phyloP scores from a whole-genome alignment of 2,797 vertebrate species.

The Spinus pinus region DNA sequence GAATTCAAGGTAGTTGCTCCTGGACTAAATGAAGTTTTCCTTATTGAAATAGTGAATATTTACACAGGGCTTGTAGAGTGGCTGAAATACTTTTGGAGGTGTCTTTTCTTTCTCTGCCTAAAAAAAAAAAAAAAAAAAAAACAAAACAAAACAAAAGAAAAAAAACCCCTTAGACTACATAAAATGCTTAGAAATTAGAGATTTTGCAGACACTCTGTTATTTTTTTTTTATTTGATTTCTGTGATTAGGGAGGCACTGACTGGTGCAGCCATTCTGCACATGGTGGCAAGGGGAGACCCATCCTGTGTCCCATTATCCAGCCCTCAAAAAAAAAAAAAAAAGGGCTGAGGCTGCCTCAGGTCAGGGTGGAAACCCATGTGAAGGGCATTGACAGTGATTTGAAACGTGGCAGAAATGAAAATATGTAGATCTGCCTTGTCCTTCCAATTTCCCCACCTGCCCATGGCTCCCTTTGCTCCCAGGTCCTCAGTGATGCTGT shows the following conservation, averaged over 20 bases:
- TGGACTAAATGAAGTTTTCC: background rate
- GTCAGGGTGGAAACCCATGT: rapidly evolving
- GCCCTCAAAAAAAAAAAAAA: background rate
- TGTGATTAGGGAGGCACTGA: background rate
- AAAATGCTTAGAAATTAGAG: rapidly evolving
- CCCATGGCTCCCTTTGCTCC: rapidly evolving
- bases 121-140: too few species aligned
- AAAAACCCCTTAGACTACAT: too few species aligned
- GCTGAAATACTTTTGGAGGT: background rate
- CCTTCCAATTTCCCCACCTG: too few species aligned
- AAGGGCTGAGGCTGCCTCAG: background rate
- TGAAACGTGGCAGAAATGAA: background rate
- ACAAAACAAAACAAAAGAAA: background rate
- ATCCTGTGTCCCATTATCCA: rapidly evolving
- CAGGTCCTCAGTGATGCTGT: background rate
- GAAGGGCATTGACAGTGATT: background rate
- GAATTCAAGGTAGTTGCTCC: background rate
- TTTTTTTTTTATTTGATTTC: background rate
- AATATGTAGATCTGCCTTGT: rapidly evolving
- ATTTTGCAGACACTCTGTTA: background rate
- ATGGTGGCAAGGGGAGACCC: too few species aligned
- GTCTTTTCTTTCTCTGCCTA: background rate
- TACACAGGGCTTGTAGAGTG: background rate
- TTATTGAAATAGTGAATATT: background rate
- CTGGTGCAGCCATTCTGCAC: background rate